Base-by-base conservation (phyloP, 2,888 invertebrate genomes). In the Tetramorium bicarinatum region DNA sequence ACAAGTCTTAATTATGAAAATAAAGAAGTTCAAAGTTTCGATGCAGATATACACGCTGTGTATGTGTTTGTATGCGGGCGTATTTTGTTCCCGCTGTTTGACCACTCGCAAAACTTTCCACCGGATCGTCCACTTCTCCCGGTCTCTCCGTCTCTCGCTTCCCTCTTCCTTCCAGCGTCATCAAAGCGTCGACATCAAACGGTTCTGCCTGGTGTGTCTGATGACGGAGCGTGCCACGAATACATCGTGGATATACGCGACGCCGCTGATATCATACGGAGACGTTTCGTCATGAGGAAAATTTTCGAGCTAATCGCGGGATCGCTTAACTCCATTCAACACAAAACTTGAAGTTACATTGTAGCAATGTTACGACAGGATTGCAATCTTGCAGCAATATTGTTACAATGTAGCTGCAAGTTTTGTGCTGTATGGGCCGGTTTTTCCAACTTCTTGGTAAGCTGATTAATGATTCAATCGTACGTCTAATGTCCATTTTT, bases 1-100 rank as follows among this genome's bases (percentile, higher is more conserved):
- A 85, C 91, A 91, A 90, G 87, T 91, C 91, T 89, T 93, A 93
- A 92, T 92, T 90, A 92, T 90, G 18, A 47, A 47, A 80, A 93
- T 91, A 90, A 92, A 92, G 80, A 91, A 88, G 89, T 91, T 91
- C 87, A 90, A 93, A 92, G 91, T 92, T 92, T 87, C 86, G 91
- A 80, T 18, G 74, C 79, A 71, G 25, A 80, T 34, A 34, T 44
- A 18, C 11, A 34, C 52, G 25, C 29, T 34, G 52, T 62, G 38
- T 62, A n/a, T 87, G 29, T 34, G 29, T 47, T 4, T 67, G 18
- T 47, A 47, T 18, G 41, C 9, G 49, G n/a, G 21, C 7, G 18
- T 47, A 25, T 29, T 41, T 41, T 29, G 29, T 41, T 41, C 41
- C 21, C 61, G 61, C 25, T 29, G 11, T 71, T 71, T 59, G 54